Base-by-base conservation (phyloP, 2,888 invertebrate genomes). In the Synanthedon myopaeformis region DNA sequence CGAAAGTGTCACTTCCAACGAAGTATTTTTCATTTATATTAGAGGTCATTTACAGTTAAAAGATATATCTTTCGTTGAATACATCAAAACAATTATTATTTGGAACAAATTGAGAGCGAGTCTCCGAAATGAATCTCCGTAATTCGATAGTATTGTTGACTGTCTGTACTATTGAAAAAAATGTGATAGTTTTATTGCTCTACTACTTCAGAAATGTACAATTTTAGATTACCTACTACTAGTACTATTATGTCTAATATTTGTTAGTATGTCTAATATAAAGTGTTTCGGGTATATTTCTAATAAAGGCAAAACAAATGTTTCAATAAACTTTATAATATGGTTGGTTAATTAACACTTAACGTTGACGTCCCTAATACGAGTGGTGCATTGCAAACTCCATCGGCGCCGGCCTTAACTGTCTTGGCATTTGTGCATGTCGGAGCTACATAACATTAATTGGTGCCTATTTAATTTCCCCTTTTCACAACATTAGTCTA, bases 321-420 rank as follows among this genome's bases (percentile, higher is more conserved):
- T 68, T 71, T 74, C 72, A 80, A 79, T 77, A 81, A 68, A 67
- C 67, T 65, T 67, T 63, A 74, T 72, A 70, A 72, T 35, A 35
- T 35, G 35, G 35, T 45, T 45, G 71, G 68, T 72, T 82, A 82
- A 85, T 86, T 84, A 85, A 80, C 79, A 78, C 76, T 73, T 76
- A 76, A 81, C 76, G 85, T 83, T 76, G 76, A 81, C 76, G 85
- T 83, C 78, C 84, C 75, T 80, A 76, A 74, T 83, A 84, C 86
- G 78, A 74, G 75, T 59, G 67, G 74, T 72, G 86, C 85, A 84
- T 86, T 73, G 69, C 78, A 84, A 85, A 70, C 72, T 73, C 67
- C 71, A 63, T 58, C 72, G 87, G 86, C 86, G 87, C 87, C 87
- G 68, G 57, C 61, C 63, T 75, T 86, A 86, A 87, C 87, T 87